Evolutionary conservation across 2,888 invertebrate species (phyloP).

Genomic region (Macrosiphum euphorbiae): DNA sequence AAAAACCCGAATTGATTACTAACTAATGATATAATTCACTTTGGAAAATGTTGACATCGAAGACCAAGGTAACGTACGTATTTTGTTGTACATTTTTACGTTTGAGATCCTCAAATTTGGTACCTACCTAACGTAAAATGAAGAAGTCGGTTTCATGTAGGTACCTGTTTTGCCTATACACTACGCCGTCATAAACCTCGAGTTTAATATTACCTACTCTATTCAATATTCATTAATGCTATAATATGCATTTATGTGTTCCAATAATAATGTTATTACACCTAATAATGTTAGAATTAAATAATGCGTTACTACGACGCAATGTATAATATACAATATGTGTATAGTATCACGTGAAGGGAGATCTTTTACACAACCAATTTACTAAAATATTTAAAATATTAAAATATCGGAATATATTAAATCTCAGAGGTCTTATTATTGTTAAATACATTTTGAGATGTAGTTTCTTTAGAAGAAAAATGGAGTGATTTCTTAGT

Average conservation of each 20-base stretch:
- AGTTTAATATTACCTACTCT: background rate
- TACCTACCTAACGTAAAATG: background rate
- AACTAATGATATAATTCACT: too few species aligned
- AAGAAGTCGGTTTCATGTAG: background rate
- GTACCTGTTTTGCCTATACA: background rate
- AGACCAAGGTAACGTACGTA: too few species aligned
- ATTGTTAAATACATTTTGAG: conserved; percentile 67
- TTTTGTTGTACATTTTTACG: background rate
- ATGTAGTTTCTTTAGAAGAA: conserved; percentile 91
- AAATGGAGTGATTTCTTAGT: conserved; percentile 94
- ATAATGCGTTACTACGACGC: background rate
- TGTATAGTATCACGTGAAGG: too few species aligned
- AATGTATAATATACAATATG: background rate
- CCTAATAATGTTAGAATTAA: background rate
- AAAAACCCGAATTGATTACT: too few species aligned
- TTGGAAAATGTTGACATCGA: too few species aligned
- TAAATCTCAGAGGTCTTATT: background rate
- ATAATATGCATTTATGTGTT: background rate
- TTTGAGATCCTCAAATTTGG: background rate
- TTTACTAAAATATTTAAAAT: background rate
- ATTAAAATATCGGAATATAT: background rate
- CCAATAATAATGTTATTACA: background rate
- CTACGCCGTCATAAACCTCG: background rate
- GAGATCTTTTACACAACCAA: background rate
- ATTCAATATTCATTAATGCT: too few species aligned